Percentiles rank a stretch among this genome's conserved stretches.
Conservation (phyloP, 2,797 vertebrate species). For the Zalophus californianus region DNA sequence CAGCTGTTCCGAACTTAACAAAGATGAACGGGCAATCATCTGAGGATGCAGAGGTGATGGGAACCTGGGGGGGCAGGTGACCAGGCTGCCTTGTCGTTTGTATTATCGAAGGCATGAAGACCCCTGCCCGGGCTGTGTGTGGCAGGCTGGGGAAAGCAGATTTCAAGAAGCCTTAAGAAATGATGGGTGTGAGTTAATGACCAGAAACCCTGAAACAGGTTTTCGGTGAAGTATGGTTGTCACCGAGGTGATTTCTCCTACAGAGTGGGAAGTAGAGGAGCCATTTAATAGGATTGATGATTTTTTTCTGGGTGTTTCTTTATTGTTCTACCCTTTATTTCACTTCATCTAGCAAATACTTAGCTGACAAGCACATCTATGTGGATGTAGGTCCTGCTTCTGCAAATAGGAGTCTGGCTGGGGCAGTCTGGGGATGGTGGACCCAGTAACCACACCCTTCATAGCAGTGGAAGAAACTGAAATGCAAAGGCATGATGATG, state of each 20-base stretch:
- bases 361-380: not conserved
- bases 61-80: not conserved
- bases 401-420: not conserved
- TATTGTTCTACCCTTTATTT: not conserved
- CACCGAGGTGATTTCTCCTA: not conserved
- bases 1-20: not conserved
- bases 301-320: not conserved
- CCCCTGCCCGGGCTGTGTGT: not conserved
- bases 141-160: not conserved
- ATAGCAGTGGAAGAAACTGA: not conserved
- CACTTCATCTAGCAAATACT: not conserved
- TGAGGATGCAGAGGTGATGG: not conserved
- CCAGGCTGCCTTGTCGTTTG: fast-evolving
- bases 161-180: not conserved
- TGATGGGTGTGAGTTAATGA: not conserved
- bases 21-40: not conserved
- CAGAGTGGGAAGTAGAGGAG: not conserved
- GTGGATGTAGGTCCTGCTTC: not conserved
- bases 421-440: not conserved
- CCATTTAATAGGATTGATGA: not conserved
- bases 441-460: not conserved
- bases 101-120: not conserved
- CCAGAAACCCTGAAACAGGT: not conserved
- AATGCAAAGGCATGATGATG: not conserved
- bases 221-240: not conserved